Evolutionary conservation across 2,113 vertebrate genomes (phyloP).

Genomic region (Prietella phreatophila): DNA sequence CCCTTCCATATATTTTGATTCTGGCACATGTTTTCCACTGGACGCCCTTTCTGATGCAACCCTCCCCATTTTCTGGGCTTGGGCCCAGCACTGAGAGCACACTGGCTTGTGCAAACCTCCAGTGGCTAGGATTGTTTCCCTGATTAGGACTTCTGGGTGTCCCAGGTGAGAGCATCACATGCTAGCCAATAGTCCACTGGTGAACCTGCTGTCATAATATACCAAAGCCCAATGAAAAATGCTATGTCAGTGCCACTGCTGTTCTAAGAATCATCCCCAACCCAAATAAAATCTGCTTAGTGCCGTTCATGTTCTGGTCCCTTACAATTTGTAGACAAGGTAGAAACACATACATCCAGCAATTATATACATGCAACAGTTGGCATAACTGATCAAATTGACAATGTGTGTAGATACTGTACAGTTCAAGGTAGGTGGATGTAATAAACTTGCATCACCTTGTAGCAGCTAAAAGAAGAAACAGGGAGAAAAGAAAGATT

Average conservation of each 20-base stretch:
- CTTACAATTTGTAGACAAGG: background rate
- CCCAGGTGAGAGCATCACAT: no score
- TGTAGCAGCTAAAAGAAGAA: background rate
- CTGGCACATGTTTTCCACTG: no score
- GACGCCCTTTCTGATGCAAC: no score
- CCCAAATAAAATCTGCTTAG: background rate
- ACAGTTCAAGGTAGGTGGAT: background rate
- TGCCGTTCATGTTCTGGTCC: background rate
- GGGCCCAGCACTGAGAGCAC: no score
- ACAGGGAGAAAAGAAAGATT: conserved; percentile 12
- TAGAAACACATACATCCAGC: background rate
- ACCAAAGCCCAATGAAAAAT: background rate
- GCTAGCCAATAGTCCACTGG: no score
- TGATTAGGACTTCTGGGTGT: no score
- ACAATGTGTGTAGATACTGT: background rate
- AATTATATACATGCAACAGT: background rate
- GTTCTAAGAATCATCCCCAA: background rate
- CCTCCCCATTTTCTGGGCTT: no score
- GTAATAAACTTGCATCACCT: background rate
- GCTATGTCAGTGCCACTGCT: background rate
- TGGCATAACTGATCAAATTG: background rate
- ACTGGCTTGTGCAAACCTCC: no score
- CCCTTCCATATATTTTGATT: no score
- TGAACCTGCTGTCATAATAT: background rate
- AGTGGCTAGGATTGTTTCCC: no score